Evolutionary conservation across 2,888 invertebrate genomes (phyloP), one percentile per base, ranked within the genome.

Genomic region (Cosmopolites sordidus): DNA sequence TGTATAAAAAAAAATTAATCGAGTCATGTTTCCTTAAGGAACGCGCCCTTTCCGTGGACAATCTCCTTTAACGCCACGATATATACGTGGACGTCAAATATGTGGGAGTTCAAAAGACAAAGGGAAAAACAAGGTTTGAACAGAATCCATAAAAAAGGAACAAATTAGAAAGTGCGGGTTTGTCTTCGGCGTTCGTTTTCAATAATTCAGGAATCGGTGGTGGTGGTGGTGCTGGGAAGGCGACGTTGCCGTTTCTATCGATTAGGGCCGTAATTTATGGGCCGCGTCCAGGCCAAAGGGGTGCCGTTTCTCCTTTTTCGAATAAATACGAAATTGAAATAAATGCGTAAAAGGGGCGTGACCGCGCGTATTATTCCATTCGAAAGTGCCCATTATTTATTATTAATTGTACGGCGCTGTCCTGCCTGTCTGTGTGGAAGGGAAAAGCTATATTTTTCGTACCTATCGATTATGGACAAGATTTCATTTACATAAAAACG

Each of bases 321-420:
- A 58, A 64, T 66, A 66, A 67, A 67, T 66, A 67, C 64, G 64
- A 69, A 69, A 70, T 69, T 69, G 69, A 70, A 68, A 69, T 66
- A 68, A 69, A 70, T 67, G 68, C 66, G 68, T 67, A 68, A 68
- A 68, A 62, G 60, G 60, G 68, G 68, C 56, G 67, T 63, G 57
- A 58, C 39, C 51, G 52, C 58, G 61, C 67, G 64, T 66, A 68
- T 68, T 66, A 68, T 61, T 64, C 62, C 63, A 64, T 64, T 64
- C 66, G 50, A 55, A 67, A 64, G 65, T 64, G 65, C 64, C 65
- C 66, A 69, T 69, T 68, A 69, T 64, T 68, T 66, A 68, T 65
- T 68, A 18, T 33, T 52, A 52, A 69, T 67, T 68, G 33, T 46
- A 40, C n/a, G 44, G 17, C 41, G 33, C 45, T 29, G 44, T 50